These are phyloP conservation scores for Callosobruchus maculatus DNA, from an alignment of 2,888 invertebrate genomes.

Conservation along the genomic window DNA sequence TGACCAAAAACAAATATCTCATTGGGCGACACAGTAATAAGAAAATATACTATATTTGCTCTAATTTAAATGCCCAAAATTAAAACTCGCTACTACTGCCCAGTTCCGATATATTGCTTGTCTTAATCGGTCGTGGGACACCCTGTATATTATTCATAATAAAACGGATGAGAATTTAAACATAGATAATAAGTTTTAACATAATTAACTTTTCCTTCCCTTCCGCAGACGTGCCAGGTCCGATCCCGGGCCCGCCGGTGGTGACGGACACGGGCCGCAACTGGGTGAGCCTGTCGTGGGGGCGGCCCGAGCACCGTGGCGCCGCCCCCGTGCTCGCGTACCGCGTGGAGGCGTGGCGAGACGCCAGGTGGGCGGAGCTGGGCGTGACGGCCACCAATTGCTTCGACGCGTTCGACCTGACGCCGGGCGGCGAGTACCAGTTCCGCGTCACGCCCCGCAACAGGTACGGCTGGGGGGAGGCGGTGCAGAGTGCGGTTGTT, in stretches of 20 bases:
- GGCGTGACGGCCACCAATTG: constrained; percentile 76
- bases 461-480: constrained; percentile 82
- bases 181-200: too few species aligned
- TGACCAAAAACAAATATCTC: too few species aligned
- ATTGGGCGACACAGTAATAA: too few species aligned
- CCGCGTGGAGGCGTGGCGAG: constrained; percentile 71
- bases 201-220: constrained; percentile 2
- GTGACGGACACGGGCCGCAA: constrained; percentile 79
- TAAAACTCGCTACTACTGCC: too few species aligned
- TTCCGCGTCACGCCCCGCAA: constrained; percentile 86
- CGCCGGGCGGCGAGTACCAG: constrained; percentile 75
- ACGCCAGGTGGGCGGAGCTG: constrained; percentile 76
- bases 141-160: too few species aligned
- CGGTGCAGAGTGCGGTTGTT: constrained; percentile 63
- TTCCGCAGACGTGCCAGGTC: constrained; percentile 77
- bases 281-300: constrained; percentile 83
- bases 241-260: constrained; percentile 71
- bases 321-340: constrained; percentile 78
- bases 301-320: constrained; percentile 65
- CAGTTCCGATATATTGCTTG: too few species aligned
- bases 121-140: too few species aligned
- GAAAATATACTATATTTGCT: too few species aligned
- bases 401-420: constrained; percentile 80
- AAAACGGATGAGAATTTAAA: too few species aligned
- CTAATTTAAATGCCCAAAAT: too few species aligned